phyloP scores from a whole-genome alignment of 2,888 invertebrate genomes.

The Chirona hameri region DNA sequence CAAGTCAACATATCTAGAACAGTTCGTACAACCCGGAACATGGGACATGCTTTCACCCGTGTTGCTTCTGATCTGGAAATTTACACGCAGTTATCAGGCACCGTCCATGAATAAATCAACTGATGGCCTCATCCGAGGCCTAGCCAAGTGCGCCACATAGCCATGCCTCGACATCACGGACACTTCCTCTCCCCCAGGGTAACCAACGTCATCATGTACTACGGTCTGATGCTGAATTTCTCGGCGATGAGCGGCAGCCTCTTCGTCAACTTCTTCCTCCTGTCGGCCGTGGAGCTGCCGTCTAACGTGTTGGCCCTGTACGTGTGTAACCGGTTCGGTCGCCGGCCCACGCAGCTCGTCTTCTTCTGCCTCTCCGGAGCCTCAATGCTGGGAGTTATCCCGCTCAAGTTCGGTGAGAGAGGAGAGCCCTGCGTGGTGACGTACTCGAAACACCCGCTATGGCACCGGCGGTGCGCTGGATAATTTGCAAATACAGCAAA shows the following conservation, averaged over 20 bases:
- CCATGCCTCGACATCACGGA: too few relatives aligned
- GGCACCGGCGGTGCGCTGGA: too few relatives aligned
- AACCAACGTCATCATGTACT: slow-evolving; percentile 33
- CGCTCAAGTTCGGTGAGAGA: not conserved
- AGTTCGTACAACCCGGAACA: too few relatives aligned
- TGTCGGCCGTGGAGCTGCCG: slow-evolving; percentile 37
- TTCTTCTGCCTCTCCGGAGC: slow-evolving; percentile 25
- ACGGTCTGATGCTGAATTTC: slow-evolving; percentile 34
- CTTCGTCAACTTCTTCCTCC: slow-evolving; percentile 37
- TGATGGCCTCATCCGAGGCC: too few relatives aligned
- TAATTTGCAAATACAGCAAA: too few relatives aligned
- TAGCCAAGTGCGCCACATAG: not conserved
- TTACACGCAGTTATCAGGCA: too few relatives aligned
- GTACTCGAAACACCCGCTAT: too few relatives aligned
- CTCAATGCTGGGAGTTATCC: slow-evolving; percentile 23
- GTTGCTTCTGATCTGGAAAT: too few relatives aligned
- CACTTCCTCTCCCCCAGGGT: slow-evolving; percentile 29
- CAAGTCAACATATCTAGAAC: too few relatives aligned
- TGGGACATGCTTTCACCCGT: too few relatives aligned
- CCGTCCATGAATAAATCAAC: too few relatives aligned
- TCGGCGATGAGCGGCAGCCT: slow-evolving; percentile 33
- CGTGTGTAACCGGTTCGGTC: slow-evolving; percentile 34
- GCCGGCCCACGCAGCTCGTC: slow-evolving; percentile 34
- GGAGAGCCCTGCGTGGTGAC: not conserved
- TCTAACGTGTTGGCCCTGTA: slow-evolving; percentile 34